These are phyloP conservation scores for Antechinus flavipes DNA, from an alignment of 2,113 vertebrate species.

Conservation along the genomic window DNA sequence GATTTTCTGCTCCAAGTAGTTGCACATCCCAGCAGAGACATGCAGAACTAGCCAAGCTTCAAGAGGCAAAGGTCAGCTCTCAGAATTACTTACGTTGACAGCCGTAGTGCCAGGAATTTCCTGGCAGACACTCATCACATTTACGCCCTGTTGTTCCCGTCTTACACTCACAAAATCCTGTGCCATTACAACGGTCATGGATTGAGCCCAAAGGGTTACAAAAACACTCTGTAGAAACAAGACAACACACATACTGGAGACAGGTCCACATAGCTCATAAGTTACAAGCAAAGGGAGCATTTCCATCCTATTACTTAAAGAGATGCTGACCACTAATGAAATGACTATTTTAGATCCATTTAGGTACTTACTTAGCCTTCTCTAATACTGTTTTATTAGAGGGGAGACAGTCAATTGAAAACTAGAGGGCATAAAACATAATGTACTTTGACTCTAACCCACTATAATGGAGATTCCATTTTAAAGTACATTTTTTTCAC, in stretches of 20 bases:
- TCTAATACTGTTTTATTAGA: constrained; percentile 67
- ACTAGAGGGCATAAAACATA: constrained; percentile 69
- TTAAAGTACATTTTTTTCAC: constrained; percentile 70
- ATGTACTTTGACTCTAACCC: constrained; percentile 63
- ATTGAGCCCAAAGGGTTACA: constrained; percentile 98
- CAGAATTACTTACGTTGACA: constrained; percentile 97
- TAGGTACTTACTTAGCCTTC: constrained; percentile 66
- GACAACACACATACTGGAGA: constrained; percentile 93
- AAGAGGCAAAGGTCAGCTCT: constrained; percentile 81
- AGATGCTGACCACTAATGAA: constrained; percentile 75
- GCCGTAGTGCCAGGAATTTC: constrained; percentile 97
- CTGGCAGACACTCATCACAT: constrained; percentile 97
- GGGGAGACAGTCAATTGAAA: constrained; percentile 70
- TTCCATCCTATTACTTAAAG: constrained; percentile 73
- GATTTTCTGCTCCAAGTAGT: constrained; percentile 76
- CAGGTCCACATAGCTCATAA: constrained; percentile 72
- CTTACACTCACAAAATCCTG: constrained; percentile 99
- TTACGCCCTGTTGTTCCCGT: constrained; percentile 96
- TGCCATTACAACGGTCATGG: constrained; percentile 98
- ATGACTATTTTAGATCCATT: constrained; percentile 59
- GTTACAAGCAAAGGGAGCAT: constrained; percentile 75
- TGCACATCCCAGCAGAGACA: constrained; percentile 79
- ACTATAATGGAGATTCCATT: constrained; percentile 72
- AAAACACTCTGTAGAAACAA: constrained; percentile 99
- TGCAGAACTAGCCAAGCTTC: constrained; percentile 81